Base-by-base conservation (phyloP, 2,797 vertebrate species). In the Naso thynnoides region DNA sequence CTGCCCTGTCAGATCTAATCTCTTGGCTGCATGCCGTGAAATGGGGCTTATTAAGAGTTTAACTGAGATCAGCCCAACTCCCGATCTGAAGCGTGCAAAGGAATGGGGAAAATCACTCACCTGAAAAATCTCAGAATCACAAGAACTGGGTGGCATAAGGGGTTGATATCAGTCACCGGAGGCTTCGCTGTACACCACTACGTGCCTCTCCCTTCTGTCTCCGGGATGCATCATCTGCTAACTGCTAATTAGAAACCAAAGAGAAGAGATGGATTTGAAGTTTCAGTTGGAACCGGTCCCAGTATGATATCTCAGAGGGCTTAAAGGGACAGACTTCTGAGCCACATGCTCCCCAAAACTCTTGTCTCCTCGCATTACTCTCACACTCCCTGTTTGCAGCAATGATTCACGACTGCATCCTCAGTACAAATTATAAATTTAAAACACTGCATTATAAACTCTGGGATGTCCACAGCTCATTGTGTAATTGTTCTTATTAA, bases 1-100 rank as follows among this genome's bases (percentile, higher is more conserved):
- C 85, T 86, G 75, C 82, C 80, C 90, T 89, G 92, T 91, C 90
- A 90, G 82, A 89, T 91, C 82, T 90, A 91, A 92, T 92, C 91
- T 91, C 81, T 80, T 71, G 78, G 86, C 87, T 38, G 81, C 78
- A 64, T 81, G 89, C 91, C 78, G 79, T 87, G 88, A 92, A 92
- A 93, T 87, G 65, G 83, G 88, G 79, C 86, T 92, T 91, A 92
- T 91, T 91, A 89, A 84, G 88, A 88, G 85, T 90, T 91, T 86
- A 87, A 87, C 86, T 87, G 83, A 88, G 87, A 92, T 89, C 90
- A 91, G 78, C 74, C 71, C 70, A 67, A 76, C 75, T 83, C 82
- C 68, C 42, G 78, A 86, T 87, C 70, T 52, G 79, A 82, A 65
- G 44, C 71, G 49, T 81, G 82, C 67, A 41, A 68, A 54, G 66